Evolutionary conservation across 2,797 vertebrate genomes (phyloP).

Genomic region (Hoplostethus atlanticus): DNA sequence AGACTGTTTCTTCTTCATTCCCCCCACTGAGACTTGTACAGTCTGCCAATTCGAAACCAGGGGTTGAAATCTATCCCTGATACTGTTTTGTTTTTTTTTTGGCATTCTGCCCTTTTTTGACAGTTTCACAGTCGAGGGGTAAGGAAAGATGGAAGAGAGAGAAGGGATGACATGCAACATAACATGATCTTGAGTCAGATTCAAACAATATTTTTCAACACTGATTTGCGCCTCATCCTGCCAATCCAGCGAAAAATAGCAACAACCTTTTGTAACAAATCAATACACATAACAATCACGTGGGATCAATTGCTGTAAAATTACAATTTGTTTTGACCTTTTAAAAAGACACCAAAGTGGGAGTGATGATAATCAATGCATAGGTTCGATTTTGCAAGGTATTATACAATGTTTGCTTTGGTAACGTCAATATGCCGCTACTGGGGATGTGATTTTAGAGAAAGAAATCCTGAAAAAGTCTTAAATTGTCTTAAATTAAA

Average conservation of each 20-base stretch:
- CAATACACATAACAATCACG: no score
- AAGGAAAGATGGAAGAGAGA: no score
- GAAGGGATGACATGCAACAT: no score
- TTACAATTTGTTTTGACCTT: background rate
- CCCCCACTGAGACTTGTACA: background rate
- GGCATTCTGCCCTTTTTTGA: conserved; percentile 10
- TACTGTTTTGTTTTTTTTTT: no score
- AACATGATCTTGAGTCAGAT: no score
- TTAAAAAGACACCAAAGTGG: background rate
- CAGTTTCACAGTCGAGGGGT: background rate
- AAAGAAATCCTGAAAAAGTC: background rate
- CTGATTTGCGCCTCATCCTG: no score
- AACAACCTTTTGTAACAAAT: no score
- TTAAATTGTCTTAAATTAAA: no score
- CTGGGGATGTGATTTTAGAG: background rate
- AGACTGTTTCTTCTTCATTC: conserved; percentile 3
- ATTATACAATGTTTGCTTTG: background rate
- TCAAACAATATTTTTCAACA: no score
- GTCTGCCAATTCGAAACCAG: background rate
- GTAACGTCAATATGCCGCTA: background rate
- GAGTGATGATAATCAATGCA: background rate
- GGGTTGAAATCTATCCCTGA: conserved; percentile 2
- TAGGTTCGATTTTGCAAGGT: background rate
- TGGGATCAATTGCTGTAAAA: background rate
- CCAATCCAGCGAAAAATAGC: no score